Percentiles rank a stretch among this genome's conserved stretches.
Conservation (phyloP, 2,888 invertebrate species). For the Leptopterna dolabrata region DNA sequence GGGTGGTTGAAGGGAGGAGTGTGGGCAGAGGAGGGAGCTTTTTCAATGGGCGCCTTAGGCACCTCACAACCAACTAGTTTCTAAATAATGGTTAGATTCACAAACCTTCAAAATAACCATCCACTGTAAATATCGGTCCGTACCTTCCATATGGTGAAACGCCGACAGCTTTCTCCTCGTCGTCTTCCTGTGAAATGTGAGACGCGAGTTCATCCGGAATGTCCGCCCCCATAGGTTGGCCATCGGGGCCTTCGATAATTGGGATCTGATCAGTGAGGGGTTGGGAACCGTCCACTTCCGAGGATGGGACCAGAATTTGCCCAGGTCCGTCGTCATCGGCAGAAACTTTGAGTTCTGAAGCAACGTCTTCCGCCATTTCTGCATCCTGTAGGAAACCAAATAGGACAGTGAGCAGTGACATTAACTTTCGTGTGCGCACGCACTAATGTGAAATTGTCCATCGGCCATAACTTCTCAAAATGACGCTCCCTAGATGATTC, state of each 20-base stretch:
- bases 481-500: too few species aligned
- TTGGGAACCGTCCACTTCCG: conserved; percentile 6
- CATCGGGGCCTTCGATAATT: conserved; percentile 34
- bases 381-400: not conserved
- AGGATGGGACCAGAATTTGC: not conserved
- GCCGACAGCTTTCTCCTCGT: conserved; percentile 90
- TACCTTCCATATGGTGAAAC: conserved; percentile 92
- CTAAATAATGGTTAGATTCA: too few species aligned
- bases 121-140: not conserved
- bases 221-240: conserved; percentile 25
- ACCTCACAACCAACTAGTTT: too few species aligned
- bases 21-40: too few species aligned
- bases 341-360: not conserved
- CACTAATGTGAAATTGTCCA: too few species aligned
- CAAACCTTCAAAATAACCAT: not conserved
- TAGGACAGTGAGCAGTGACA: too few species aligned
- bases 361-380: conserved; percentile 28
- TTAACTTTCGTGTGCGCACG: too few species aligned
- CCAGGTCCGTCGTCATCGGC: not conserved
- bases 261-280: not conserved
- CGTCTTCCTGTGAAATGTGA: conserved; percentile 74
- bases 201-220: conserved; percentile 47
- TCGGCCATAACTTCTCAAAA: too few species aligned
- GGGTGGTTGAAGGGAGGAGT: too few species aligned
- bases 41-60: too few species aligned